Evolutionary conservation across 2,113 vertebrate genomes (phyloP).

Genomic region (Macquaria ambigua): DNA sequence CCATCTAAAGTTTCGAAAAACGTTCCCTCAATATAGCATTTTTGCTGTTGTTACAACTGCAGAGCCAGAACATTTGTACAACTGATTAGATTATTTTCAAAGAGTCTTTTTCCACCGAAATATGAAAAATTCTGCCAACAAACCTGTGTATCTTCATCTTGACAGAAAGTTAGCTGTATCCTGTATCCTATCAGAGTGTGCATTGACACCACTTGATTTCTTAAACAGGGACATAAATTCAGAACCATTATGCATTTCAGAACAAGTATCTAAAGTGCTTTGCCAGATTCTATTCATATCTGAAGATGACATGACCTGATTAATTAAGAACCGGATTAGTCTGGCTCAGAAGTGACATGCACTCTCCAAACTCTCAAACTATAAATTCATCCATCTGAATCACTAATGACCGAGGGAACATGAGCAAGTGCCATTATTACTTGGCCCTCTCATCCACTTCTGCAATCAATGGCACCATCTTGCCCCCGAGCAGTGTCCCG

Average conservation of each 20-base stretch:
- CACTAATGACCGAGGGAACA: conserved; percentile 33
- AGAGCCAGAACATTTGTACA: not conserved
- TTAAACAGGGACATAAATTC: not conserved
- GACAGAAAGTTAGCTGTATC: not conserved
- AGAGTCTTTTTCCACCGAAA: not conserved
- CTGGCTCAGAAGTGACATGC: conserved; percentile 12
- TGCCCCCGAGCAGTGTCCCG: conserved; percentile 19
- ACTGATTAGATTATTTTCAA: not conserved
- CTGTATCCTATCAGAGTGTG: not conserved
- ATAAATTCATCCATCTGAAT: conserved; percentile 49
- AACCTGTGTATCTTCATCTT: not conserved
- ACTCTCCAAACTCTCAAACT: conserved; percentile 30
- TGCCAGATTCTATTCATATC: conserved; percentile 38
- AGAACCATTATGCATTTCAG: not conserved
- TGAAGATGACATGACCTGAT: conserved; percentile 26
- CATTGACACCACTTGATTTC: not conserved
- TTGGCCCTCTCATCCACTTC: conserved; percentile 55
- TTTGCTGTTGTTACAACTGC: no score
- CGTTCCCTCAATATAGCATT: no score
- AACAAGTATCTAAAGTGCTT: not conserved
- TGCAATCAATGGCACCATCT: conserved; percentile 64
- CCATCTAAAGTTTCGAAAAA: not conserved
- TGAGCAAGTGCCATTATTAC: conserved; percentile 55
- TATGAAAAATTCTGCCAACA: no score
- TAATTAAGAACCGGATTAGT: conserved; percentile 39